phyloP scores from a whole-genome alignment of 2,888 invertebrate species.

The Cephus runcator region DNA sequence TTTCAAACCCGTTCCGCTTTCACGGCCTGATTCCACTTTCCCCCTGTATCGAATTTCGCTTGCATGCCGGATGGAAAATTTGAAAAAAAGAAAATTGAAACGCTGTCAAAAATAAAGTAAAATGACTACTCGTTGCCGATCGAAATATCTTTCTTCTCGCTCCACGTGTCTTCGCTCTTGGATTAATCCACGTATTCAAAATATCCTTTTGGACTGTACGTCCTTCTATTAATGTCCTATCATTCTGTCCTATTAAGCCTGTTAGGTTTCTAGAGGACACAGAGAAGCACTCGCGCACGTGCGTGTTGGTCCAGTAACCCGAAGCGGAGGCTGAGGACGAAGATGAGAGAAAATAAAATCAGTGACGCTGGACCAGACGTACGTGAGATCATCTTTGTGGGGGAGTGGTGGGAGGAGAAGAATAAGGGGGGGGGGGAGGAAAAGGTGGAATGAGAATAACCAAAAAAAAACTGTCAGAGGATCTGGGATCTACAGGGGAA shows the following conservation, averaged over 20 bases:
- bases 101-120: no score
- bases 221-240: no score
- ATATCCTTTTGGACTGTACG: no score
- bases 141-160: no score
- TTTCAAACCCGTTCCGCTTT: no score
- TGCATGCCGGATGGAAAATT: no score
- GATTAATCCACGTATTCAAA: no score
- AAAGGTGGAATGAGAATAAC: constrained; percentile 6
- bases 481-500: not conserved
- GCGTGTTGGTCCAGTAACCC: constrained; percentile 28
- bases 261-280: constrained; percentile 12
- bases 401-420: constrained; percentile 13
- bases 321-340: constrained; percentile 22
- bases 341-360: constrained; percentile 17
- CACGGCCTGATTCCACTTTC: no score
- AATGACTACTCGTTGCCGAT: no score
- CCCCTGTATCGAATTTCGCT: no score
- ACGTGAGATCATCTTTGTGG: constrained; percentile 6
- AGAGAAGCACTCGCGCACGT: constrained; percentile 11
- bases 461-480: not conserved
- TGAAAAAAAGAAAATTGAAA: no score
- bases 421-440: not conserved
- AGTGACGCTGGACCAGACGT: not conserved
- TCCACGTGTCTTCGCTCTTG: no score
- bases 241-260: constrained; percentile 20